These are phyloP conservation scores for Brenthis daphne DNA, from an alignment of 2,888 invertebrate genomes.

Conservation along the genomic window DNA sequence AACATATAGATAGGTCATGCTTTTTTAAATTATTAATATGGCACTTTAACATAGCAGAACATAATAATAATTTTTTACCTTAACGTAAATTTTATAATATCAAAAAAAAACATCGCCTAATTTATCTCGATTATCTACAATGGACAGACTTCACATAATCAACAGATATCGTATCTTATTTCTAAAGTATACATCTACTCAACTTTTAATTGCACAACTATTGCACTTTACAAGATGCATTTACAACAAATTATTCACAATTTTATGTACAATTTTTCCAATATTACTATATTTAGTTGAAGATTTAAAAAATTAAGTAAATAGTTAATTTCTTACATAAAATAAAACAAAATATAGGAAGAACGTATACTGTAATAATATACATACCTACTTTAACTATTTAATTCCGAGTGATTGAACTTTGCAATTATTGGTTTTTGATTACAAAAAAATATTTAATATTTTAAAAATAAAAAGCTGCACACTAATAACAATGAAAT, in stretches of 20 bases:
- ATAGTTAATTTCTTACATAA: too few relatives aligned
- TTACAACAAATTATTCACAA: constrained; percentile 80
- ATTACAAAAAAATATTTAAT: too few relatives aligned
- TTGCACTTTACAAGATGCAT: constrained; percentile 81
- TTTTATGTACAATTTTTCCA: constrained; percentile 60
- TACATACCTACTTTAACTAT: too few relatives aligned
- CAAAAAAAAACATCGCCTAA: constrained; percentile 26
- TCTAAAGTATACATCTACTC: constrained; percentile 76
- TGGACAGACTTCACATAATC: constrained; percentile 70
- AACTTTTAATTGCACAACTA: constrained; percentile 79
- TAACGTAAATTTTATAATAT: constrained; percentile 27
- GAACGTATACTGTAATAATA: too few relatives aligned
- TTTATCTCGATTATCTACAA: constrained; percentile 58
- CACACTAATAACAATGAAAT: too few relatives aligned
- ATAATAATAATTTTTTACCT: constrained; percentile 3
- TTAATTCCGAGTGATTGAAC: too few relatives aligned
- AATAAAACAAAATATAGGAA: too few relatives aligned
- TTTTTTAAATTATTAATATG: neutral
- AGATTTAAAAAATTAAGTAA: constrained; percentile 1
- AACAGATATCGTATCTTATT: constrained; percentile 64
- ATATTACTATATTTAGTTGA: constrained; percentile 21
- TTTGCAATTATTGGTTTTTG: too few relatives aligned
- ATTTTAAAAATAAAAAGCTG: too few relatives aligned
- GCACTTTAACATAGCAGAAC: constrained; percentile 13
- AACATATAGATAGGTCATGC: neutral